These are phyloP conservation scores for Gastrophryne carolinensis DNA, from an alignment of 2,797 vertebrate species.

Conservation along the genomic window DNA sequence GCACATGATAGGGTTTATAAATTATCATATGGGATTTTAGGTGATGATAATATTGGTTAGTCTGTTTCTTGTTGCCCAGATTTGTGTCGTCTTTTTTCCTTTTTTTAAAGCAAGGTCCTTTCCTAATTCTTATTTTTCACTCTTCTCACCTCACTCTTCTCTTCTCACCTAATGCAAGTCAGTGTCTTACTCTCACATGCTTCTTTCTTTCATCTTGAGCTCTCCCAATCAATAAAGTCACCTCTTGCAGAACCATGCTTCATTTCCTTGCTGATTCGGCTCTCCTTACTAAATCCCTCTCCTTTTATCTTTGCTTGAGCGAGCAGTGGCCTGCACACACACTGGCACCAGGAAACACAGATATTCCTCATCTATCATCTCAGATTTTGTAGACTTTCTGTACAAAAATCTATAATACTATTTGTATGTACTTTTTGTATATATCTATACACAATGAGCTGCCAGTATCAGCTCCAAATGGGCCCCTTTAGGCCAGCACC, in stretches of 20 bases:
- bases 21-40: too few relatives aligned
- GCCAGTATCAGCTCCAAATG: too few relatives aligned
- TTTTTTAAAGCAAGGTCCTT: conserved; percentile 9
- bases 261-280: conserved; percentile 37
- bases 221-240: conserved; percentile 44
- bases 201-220: conserved; percentile 37
- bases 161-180: conserved; percentile 40
- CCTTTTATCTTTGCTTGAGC: conserved; percentile 31
- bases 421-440: too few relatives aligned
- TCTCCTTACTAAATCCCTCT: conserved; percentile 40
- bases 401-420: too few relatives aligned
- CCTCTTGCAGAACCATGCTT: conserved; percentile 45
- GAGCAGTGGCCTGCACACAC: conserved; percentile 23
- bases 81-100: background rate
- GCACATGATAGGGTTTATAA: too few relatives aligned
- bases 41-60: too few relatives aligned
- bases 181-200: conserved; percentile 38
- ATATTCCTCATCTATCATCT: conserved; percentile 19
- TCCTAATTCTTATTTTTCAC: conserved; percentile 31
- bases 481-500: too few relatives aligned
- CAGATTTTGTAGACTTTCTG: too few relatives aligned
- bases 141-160: too few relatives aligned
- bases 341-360: conserved; percentile 1
- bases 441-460: too few relatives aligned
- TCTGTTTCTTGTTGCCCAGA: background rate